phyloP scores from a whole-genome alignment of 2,797 vertebrate genomes.

The Sebastes baramenuke region DNA sequence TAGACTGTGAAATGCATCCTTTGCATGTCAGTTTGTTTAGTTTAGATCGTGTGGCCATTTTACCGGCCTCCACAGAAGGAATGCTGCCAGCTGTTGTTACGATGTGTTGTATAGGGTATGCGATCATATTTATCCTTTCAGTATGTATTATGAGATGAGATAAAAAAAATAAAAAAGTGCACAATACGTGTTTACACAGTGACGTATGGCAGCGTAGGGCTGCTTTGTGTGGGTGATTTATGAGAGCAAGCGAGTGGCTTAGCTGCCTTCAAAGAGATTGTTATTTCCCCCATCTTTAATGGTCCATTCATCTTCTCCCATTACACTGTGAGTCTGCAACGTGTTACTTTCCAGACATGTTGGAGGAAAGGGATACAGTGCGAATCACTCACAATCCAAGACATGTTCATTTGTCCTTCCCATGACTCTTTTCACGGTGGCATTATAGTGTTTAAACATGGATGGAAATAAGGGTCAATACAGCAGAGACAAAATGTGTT shows the following conservation, averaged over 20 bases:
- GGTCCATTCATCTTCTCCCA: slow-evolving; percentile 49
- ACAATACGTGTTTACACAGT: slow-evolving; percentile 34
- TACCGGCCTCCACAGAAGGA: slow-evolving; percentile 10
- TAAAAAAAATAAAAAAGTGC: slow-evolving; percentile 2
- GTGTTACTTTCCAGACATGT: slow-evolving; percentile 16
- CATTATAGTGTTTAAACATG: not conserved
- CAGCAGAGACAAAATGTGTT: not conserved
- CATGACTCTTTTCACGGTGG: slow-evolving; percentile 7
- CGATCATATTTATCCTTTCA: slow-evolving; percentile 28
- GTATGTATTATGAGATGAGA: slow-evolving; percentile 26
- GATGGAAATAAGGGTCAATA: not conserved
- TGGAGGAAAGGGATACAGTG: slow-evolving; percentile 13
- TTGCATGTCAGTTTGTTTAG: slow-evolving; percentile 63
- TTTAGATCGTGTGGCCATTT: slow-evolving; percentile 39
- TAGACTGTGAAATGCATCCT: slow-evolving; percentile 56
- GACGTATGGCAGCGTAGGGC: not conserved
- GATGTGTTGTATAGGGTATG: slow-evolving; percentile 2
- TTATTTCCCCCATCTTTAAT: slow-evolving; percentile 22
- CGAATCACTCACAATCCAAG: slow-evolving; percentile 44
- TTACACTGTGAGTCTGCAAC: slow-evolving; percentile 18
- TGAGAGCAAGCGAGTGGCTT: slow-evolving; percentile 25
- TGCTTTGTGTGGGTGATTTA: slow-evolving; percentile 59
- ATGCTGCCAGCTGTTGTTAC: slow-evolving; percentile 17
- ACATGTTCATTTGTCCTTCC: slow-evolving; percentile 32
- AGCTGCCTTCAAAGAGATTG: slow-evolving; percentile 41